A percentile compares a stretch with the other conserved stretches of the same genome.
These are phyloP conservation scores for Clunio marinus DNA, from an alignment of 2,888 invertebrate species.

Conservation along the genomic window DNA sequence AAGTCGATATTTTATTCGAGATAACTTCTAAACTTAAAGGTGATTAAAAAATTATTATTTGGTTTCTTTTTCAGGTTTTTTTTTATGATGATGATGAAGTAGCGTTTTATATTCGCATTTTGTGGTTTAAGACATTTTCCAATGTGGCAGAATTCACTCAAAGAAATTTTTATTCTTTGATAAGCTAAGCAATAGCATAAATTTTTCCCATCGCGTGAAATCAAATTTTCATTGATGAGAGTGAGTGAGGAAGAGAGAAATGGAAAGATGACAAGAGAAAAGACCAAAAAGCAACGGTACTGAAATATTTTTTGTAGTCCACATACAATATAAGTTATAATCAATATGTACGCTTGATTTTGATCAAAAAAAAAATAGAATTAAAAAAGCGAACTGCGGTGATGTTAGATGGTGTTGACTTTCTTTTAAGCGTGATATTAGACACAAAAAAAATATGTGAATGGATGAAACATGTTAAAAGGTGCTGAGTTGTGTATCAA, in stretches of 20 bases:
- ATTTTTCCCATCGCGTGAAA: no score
- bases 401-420: not conserved
- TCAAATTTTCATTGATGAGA: not conserved
- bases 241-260: not conserved
- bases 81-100: not conserved
- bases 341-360: constrained; percentile 32
- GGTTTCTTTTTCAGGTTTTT: not conserved
- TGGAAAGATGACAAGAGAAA: constrained; percentile 1
- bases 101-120: not conserved
- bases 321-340: constrained; percentile 26
- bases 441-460: not conserved
- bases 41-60: constrained; percentile 8
- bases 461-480: constrained; percentile 1
- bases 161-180: no score
- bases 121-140: not conserved
- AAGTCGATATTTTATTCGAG: constrained; percentile 11
- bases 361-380: constrained; percentile 12
- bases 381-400: not conserved
- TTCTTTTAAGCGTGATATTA: not conserved
- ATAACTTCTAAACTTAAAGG: not conserved
- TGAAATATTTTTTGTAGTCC: constrained; percentile 21
- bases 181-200: no score
- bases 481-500: not conserved
- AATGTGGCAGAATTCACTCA: no score
- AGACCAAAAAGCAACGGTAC: constrained; percentile 34